Base-by-base conservation (phyloP, 2,113 vertebrate genomes). In the Eptesicus fuscus region DNA sequence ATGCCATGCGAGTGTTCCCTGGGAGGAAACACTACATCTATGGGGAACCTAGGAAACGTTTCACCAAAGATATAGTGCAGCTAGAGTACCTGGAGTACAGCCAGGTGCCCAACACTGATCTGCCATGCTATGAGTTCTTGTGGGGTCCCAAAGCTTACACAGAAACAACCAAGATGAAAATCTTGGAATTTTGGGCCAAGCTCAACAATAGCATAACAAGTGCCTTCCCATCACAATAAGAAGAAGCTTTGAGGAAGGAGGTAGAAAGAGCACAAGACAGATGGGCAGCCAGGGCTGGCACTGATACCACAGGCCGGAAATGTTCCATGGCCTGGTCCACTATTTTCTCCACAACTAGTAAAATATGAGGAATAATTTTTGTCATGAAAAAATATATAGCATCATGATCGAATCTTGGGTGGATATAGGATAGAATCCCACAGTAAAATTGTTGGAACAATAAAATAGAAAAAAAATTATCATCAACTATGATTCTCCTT, bases 141-240 rank as follows among this genome's bases (percentile, higher is more conserved):
- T 96, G 78, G 42, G 90, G 42, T 23, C 73, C 83, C 1, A 32
- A 10, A 82, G 73, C 49, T 25, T 30, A 42, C 0, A 23, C 0
- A 17, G 73, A 88, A 56, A 83, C 87, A 28, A 80, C 10, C 42
- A 96, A 95, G 20, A 84, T 80, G 25, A 17, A 95, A 71, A 51
- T 80, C 30, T 16, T 96, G 18, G 47, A 88, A 30, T 80, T 90
- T 90, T 6, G 59, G 56, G 47, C 65, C 3, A 79, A 84, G 30
- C 1, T 44, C 5, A 74, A 5, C 17, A 3, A 20, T 18, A 53
- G 0, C 0, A 13, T 53, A 2, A 71, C 93, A 37, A 69, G 1
- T 74, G 9, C 14, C 7, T 95, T 93, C 32, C 18, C 47, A 1
- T 12, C 3, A n/a, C 25, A 0, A 22, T 74, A 63, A 20, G 9